Base-by-base conservation (phyloP, 1,140 invertebrate species). In the Acromyrmex echinatior region DNA sequence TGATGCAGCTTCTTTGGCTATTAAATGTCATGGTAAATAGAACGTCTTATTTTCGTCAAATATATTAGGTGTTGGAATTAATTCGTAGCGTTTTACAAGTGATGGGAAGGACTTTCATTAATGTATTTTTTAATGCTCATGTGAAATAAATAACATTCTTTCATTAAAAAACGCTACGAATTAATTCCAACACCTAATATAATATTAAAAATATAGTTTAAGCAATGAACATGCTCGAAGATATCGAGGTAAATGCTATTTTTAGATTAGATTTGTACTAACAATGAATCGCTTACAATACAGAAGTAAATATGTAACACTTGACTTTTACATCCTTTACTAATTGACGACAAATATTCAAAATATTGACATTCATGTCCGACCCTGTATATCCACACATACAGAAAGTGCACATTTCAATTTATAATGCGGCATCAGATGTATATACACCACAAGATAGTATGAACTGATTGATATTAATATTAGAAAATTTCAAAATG, bases 401-500 rank as follows among this genome's bases (percentile, higher is more conserved):
- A 16, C 1, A 21, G 62, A 62, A 76, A 86, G 14, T 88, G 28
- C 21, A 80, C 63, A 86, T 70, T 86, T 58, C 16, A 89, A 80
- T 60, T 63, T 88, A 31, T 78, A 66, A 49, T n/a, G 66, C 14
- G 10, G 0, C 56, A 21, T 21, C 10, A 58, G 10, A 14, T 71
- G 68, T 78, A 18, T 51, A 51, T 68, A 82, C 39, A 60, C 12
- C 21, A 16, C 28, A 0, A 66, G 18, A 14, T 14, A 21, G 12
- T 70, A 45, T 16, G 4, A 35, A 49, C 10, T 3, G 58, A 66
- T 31, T 10, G 18, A 65, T 66, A 78, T 49, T 10, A 16, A 28
- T 56, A 85, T 62, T 90, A 90, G 88, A 58, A 89, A 87, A 89
- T 90, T 90, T 74, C 56, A 51, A 45, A 51, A 7, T 76, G 28